phyloP scores from a whole-genome alignment of 2,113 vertebrate species.

The Pyrgilauda ruficollis region DNA sequence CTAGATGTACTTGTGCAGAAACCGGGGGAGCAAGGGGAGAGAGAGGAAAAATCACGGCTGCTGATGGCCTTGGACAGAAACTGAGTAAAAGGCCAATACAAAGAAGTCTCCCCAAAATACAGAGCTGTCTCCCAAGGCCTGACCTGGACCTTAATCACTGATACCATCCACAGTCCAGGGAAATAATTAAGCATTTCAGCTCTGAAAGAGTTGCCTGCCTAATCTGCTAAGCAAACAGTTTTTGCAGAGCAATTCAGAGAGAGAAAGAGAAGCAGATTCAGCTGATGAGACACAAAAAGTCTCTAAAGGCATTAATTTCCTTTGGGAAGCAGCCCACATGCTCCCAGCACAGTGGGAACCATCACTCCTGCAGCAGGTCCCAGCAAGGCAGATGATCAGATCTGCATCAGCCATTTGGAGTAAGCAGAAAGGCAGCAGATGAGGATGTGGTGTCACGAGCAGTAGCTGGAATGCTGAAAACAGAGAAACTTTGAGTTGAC shows the following conservation, averaged over 20 bases:
- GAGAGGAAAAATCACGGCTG: neutral
- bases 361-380: slow-evolving; percentile 4
- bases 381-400: slow-evolving; percentile 27
- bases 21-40: neutral
- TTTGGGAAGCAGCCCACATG: slow-evolving; percentile 48
- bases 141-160: neutral
- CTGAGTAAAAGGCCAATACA: neutral
- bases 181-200: slow-evolving; percentile 26
- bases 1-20: neutral
- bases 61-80: neutral
- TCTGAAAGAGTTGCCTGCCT: neutral
- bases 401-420: neutral
- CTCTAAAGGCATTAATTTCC: slow-evolving; percentile 43
- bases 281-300: slow-evolving; percentile 35
- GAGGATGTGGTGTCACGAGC: neutral
- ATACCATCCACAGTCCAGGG: neutral
- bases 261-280: slow-evolving; percentile 9
- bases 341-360: slow-evolving; percentile 36
- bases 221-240: slow-evolving; percentile 41
- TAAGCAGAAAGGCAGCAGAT: neutral
- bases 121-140: neutral
- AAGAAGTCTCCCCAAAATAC: neutral
- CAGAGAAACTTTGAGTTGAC: neutral
- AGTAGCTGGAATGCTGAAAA: neutral
- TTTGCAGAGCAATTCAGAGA: slow-evolving; percentile 23